Evolutionary conservation across 2,888 invertebrate genomes (phyloP).

Genomic region (Lithophane semibrunnea): DNA sequence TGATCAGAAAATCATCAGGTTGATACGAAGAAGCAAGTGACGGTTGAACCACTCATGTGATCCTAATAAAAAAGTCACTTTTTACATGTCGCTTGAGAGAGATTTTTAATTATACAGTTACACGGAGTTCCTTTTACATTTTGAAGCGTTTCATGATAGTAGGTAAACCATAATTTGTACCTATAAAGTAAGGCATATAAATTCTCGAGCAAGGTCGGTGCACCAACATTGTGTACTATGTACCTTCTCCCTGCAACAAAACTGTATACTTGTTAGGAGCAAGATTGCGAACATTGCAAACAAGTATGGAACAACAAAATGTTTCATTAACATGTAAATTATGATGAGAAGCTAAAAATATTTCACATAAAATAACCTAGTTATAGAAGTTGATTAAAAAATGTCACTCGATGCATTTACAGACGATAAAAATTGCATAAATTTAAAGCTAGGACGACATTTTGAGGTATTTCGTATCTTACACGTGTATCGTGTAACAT

Average conservation of each 20-base stretch:
- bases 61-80: background rate
- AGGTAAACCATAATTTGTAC: background rate
- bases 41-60: background rate
- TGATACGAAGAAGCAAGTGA: background rate
- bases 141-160: background rate
- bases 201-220: conserved; percentile 16
- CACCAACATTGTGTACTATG: conserved; percentile 6
- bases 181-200: background rate
- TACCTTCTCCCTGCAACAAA: conserved; percentile 2
- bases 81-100: background rate
- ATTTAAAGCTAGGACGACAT: conserved; percentile 11
- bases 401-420: conserved; percentile 30
- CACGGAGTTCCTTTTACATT: background rate
- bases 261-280: conserved; percentile 9
- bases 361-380: conserved; percentile 27
- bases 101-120: background rate
- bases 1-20: background rate
- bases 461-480: conserved; percentile 33
- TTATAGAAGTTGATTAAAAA: conserved; percentile 40
- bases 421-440: conserved; percentile 43
- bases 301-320: conserved; percentile 39
- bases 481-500: conserved; percentile 14
- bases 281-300: conserved; percentile 33
- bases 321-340: conserved; percentile 55
- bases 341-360: conserved; percentile 53